These are phyloP conservation scores for Helicorthomorpha holstii DNA, from an alignment of 1,140 invertebrate species.

Conservation along the genomic window DNA sequence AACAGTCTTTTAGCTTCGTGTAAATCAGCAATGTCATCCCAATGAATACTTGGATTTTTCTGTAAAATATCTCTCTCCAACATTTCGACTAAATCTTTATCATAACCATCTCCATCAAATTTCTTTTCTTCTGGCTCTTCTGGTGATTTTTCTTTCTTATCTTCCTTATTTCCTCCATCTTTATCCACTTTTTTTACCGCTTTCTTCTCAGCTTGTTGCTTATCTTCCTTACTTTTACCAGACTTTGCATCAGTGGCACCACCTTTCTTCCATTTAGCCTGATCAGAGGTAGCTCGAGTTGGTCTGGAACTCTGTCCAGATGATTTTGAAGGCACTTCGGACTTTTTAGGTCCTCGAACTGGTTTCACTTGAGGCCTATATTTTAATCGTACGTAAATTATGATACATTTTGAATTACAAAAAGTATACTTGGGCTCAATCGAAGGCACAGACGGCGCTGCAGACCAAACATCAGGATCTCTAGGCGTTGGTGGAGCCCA, in stretches of 20 bases:
- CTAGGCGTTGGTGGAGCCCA: constrained; percentile 56
- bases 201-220: constrained; percentile 7
- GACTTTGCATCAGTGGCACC: neutral
- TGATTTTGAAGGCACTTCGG: constrained; percentile 4
- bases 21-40: constrained; percentile 96
- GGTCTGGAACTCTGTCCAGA: neutral
- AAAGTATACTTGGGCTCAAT: constrained; percentile 46
- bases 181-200: neutral
- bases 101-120: constrained; percentile 78
- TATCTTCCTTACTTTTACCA: constrained; percentile 9
- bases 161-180: neutral
- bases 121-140: constrained; percentile 43
- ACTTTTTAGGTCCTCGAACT: constrained; percentile 7
- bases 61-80: constrained; percentile 94
- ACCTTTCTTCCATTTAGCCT: neutral
- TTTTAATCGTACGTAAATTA: too few species aligned
- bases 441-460: constrained; percentile 64
- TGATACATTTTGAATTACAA: neutral
- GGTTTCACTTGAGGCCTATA: constrained; percentile 13
- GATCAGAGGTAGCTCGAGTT: too few species aligned
- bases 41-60: constrained; percentile 90
- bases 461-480: constrained; percentile 82
- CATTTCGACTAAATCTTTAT: constrained; percentile 87
- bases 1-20: constrained; percentile 83
- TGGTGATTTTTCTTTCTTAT: constrained; percentile 11